Evolutionary conservation across 2,797 vertebrate genomes (phyloP).

Genomic region (Anisognathus igniventris): DNA sequence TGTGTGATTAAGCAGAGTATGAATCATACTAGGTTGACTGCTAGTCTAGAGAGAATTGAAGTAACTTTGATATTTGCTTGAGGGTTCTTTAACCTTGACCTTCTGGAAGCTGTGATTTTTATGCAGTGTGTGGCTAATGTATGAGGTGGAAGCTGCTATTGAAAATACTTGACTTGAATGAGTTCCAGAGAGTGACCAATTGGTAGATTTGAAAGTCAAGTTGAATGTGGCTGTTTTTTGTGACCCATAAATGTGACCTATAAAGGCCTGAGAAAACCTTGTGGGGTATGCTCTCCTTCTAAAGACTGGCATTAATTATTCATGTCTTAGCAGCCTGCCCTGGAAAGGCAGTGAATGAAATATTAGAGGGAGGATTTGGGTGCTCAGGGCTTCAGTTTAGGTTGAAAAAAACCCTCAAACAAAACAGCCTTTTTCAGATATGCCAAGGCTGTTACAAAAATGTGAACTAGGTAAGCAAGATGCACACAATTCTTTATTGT

Average conservation of each 20-base stretch:
- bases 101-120: not conserved
- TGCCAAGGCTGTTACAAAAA: not conserved
- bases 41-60: not conserved
- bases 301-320: not conserved
- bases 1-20: not conserved
- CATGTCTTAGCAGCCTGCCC: not conserved
- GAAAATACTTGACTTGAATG: not conserved
- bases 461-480: not conserved
- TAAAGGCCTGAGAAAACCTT: not conserved
- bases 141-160: not conserved
- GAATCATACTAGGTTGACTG: not conserved
- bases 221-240: not conserved
- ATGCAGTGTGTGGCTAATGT: not conserved
- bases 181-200: not conserved
- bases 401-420: not conserved
- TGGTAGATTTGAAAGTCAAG: not conserved
- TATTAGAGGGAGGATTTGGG: not conserved
- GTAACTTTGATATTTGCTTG: not conserved
- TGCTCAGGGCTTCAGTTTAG: not conserved
- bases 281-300: rapidly evolving
- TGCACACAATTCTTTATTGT: not conserved
- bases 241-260: not conserved
- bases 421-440: not conserved
- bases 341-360: not conserved
- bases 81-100: not conserved